phyloP scores from a whole-genome alignment of 2,888 invertebrate genomes.

The Volucella inflata region DNA sequence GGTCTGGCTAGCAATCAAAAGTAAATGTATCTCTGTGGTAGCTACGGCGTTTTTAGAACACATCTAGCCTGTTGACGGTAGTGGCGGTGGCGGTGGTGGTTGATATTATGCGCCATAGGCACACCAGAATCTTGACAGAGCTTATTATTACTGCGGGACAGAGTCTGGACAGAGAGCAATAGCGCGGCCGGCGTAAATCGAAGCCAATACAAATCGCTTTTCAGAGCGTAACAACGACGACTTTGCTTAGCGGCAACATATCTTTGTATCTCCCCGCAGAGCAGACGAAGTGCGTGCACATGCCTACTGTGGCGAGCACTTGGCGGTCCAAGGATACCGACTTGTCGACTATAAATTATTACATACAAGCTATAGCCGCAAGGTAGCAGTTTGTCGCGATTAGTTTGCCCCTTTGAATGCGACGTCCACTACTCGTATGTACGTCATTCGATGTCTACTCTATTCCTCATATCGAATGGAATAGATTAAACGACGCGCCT shows the following conservation, averaged over 20 bases:
- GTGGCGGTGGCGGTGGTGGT: slow-evolving; percentile 26
- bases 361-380: slow-evolving; percentile 82
- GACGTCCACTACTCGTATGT: slow-evolving; percentile 37
- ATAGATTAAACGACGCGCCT: slow-evolving; percentile 42
- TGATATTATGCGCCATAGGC: slow-evolving; percentile 33
- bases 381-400: slow-evolving; percentile 81
- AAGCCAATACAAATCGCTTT: slow-evolving; percentile 71
- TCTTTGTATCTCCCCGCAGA: slow-evolving; percentile 56
- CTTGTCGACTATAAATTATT: slow-evolving; percentile 82
- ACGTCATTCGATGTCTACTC: slow-evolving; percentile 29
- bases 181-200: slow-evolving; percentile 15
- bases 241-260: slow-evolving; percentile 22
- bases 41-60: slow-evolving; percentile 59
- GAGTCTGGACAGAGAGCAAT: not conserved
- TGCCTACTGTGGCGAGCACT: slow-evolving; percentile 62
- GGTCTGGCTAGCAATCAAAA: slow-evolving; percentile 46
- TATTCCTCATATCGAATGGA: slow-evolving; percentile 19
- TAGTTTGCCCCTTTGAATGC: slow-evolving; percentile 72
- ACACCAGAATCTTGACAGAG: slow-evolving; percentile 7
- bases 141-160: slow-evolving; percentile 47
- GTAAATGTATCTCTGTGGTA: slow-evolving; percentile 65
- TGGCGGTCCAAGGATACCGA: slow-evolving; percentile 76
- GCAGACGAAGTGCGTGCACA: slow-evolving; percentile 69
- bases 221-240: slow-evolving; percentile 63
- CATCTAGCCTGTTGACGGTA: slow-evolving; percentile 50